These are phyloP conservation scores for Anaspis maculata DNA, from an alignment of 2,888 invertebrate genomes.

Conservation along the genomic window DNA sequence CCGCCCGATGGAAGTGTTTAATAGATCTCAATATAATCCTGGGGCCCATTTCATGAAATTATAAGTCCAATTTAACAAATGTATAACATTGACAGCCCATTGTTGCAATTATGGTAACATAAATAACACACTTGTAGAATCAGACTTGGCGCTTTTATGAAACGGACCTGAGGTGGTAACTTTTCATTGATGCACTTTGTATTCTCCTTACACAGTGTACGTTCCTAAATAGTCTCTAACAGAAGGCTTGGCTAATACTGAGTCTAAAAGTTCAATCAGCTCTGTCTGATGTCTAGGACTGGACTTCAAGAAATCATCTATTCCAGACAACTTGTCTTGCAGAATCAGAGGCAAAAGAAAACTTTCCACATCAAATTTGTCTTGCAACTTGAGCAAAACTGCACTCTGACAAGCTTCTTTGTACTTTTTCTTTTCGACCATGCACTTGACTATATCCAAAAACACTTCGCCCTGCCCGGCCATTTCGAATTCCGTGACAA, in stretches of 20 bases:
- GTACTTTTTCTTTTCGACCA: slow-evolving; percentile 50
- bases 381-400: slow-evolving; percentile 56
- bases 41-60: too few relatives aligned
- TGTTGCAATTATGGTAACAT: too few relatives aligned
- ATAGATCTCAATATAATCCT: too few relatives aligned
- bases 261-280: slow-evolving; percentile 64
- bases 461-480: slow-evolving; percentile 53
- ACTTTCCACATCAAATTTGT: slow-evolving; percentile 59
- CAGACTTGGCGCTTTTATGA: too few relatives aligned
- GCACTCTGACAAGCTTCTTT: slow-evolving; percentile 71
- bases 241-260: slow-evolving; percentile 53
- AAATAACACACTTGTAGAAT: too few relatives aligned
- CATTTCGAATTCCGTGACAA: slow-evolving; percentile 58
- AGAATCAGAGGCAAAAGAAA: slow-evolving; percentile 70
- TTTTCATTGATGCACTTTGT: too few relatives aligned
- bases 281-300: slow-evolving; percentile 57
- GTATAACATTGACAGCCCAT: too few relatives aligned
- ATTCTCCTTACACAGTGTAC: neutral
- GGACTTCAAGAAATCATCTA: slow-evolving; percentile 63
- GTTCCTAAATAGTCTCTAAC: slow-evolving; percentile 40
- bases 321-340: slow-evolving; percentile 66
- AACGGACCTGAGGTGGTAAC: too few relatives aligned
- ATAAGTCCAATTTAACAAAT: too few relatives aligned
- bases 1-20: too few relatives aligned
- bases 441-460: slow-evolving; percentile 51